A percentile compares a stretch with the other conserved stretches of the same genome.
Evolutionary conservation across 2,797 vertebrate species (phyloP).

Genomic region (Fundulus diaphanus): DNA sequence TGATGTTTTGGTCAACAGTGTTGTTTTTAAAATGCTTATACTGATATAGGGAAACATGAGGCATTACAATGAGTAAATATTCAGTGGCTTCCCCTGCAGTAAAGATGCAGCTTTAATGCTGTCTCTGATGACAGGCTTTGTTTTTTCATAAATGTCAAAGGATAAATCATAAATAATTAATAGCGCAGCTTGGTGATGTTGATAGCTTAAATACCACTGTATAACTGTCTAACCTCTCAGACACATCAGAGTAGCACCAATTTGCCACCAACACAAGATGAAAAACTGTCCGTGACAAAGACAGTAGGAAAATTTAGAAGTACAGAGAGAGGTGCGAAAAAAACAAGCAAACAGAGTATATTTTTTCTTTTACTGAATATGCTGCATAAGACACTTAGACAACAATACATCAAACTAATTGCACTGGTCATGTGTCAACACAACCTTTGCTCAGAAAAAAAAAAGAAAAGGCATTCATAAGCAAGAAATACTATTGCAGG

Average conservation of each 20-base stretch:
- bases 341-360: conserved; percentile 39
- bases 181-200: conserved; percentile 13
- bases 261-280: conserved; percentile 14
- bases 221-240: conserved; percentile 18
- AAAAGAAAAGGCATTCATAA: conserved; percentile 2
- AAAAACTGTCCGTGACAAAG: conserved; percentile 38
- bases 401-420: conserved; percentile 72
- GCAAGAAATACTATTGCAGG: conserved; percentile 35
- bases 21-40: too few species aligned
- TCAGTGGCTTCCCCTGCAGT: neutral
- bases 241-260: conserved; percentile 9
- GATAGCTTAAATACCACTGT: conserved; percentile 31
- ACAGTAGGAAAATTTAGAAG: conserved; percentile 38
- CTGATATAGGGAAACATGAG: neutral
- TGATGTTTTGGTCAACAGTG: too few species aligned
- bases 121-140: conserved; percentile 6
- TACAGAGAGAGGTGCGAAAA: conserved; percentile 5
- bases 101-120: neutral
- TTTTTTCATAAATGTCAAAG: conserved; percentile 11
- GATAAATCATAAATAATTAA: conserved; percentile 22
- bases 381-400: conserved; percentile 36
- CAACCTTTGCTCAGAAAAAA: conserved; percentile 43
- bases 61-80: neutral
- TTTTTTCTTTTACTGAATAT: conserved; percentile 51
- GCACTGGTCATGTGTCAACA: conserved; percentile 58